phyloP scores from a whole-genome alignment of 30 jellyfish, hydroid and myxozoan species.

The Catostylus mosaicus region DNA sequence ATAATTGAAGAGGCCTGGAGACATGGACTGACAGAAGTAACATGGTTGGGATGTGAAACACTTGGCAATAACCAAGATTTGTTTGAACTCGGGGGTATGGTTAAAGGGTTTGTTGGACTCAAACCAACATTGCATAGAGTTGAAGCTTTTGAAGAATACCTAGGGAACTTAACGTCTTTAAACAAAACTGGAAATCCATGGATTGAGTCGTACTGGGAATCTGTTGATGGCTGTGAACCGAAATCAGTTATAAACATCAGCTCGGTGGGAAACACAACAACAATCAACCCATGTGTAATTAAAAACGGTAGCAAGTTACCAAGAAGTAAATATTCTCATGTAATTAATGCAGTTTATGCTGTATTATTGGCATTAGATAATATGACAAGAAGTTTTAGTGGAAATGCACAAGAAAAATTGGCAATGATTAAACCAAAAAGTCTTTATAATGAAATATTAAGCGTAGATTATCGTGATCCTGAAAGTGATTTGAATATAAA shows the following conservation, averaged over 20 bases:
- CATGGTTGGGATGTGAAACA: constrained; percentile 89
- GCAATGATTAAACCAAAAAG: constrained; percentile 14
- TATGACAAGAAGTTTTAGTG: neutral
- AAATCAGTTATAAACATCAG: neutral
- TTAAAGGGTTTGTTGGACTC: constrained; percentile 54
- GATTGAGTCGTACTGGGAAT: constrained; percentile 68
- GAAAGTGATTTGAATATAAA: constrained; percentile 34
- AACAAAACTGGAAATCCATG: constrained; percentile 59
- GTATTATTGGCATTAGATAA: constrained; percentile 68
- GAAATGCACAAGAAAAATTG: neutral
- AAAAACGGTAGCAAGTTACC: constrained; percentile 58
- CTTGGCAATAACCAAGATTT: constrained; percentile 63
- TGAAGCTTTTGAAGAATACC: constrained; percentile 47
- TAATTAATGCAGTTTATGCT: constrained; percentile 86
- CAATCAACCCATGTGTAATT: neutral
- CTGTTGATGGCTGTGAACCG: neutral
- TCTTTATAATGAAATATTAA: constrained; percentile 34
- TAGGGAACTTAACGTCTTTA: constrained; percentile 8
- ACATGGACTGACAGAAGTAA: constrained; percentile 52
- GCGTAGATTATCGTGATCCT: constrained; percentile 42
- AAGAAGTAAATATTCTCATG: constrained; percentile 59
- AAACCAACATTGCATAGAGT: constrained; percentile 61
- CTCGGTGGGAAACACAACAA: neutral
- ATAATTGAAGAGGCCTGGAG: constrained; percentile 71
- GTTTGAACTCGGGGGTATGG: constrained; percentile 34